phyloP scores from a whole-genome alignment of 2,797 vertebrate species.

The Chaenodraco wilsoni region DNA sequence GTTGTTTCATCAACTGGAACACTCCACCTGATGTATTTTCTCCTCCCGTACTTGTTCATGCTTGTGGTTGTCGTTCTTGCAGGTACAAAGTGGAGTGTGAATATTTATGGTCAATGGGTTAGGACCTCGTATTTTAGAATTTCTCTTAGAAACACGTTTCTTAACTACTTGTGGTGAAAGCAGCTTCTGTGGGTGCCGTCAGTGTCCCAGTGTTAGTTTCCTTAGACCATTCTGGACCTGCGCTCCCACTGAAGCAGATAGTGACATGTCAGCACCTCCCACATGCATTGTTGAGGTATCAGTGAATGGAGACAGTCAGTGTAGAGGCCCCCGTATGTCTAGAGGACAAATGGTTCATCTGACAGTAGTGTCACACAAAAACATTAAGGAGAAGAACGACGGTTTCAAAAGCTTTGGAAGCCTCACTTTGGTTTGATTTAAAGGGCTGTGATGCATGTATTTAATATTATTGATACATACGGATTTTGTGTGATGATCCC shows the following conservation, averaged over 20 bases:
- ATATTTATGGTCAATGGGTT: neutral
- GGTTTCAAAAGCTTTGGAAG: too few species aligned
- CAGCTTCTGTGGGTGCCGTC: neutral
- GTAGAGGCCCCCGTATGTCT: slow-evolving; percentile 35
- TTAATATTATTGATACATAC: neutral
- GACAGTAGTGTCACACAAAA: slow-evolving; percentile 1
- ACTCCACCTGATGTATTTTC: neutral
- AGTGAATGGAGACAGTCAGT: slow-evolving; percentile 20
- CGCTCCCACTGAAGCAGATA: slow-evolving; percentile 17
- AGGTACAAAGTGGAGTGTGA: slow-evolving; percentile 8
- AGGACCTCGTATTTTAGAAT: neutral
- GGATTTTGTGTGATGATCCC: neutral
- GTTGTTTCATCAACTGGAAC: slow-evolving; percentile 1
- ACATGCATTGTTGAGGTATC: slow-evolving; percentile 11
- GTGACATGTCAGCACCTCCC: slow-evolving; percentile 19
- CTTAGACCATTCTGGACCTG: neutral
- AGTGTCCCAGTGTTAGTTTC: slow-evolving; percentile 20
- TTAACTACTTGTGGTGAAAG: neutral
- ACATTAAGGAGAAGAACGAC: slow-evolving; percentile 4
- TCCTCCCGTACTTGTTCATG: neutral
- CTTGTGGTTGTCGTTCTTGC: slow-evolving; percentile 3
- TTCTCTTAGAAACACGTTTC: neutral
- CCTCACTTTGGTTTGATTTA: neutral
- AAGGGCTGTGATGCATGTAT: neutral
- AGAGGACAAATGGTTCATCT: slow-evolving; percentile 24